Evolutionary conservation across 2,888 invertebrate genomes (phyloP), one percentile per base, ranked within the genome.

Genomic region (Protula sp.): DNA sequence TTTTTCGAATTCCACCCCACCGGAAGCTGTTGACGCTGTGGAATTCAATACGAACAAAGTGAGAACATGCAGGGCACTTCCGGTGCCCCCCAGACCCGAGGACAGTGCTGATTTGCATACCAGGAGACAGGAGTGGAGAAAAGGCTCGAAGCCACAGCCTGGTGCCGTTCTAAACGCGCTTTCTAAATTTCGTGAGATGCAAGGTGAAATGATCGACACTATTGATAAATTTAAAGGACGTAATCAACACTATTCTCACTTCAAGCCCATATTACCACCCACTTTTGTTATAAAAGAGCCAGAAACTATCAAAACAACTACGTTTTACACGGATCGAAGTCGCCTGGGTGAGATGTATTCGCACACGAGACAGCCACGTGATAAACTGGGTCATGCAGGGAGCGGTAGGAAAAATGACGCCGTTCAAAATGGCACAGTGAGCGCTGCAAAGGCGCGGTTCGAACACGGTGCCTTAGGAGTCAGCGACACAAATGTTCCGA

Each of bases 121-220:
- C n/a, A n/a, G n/a, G n/a, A n/a, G n/a, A n/a, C n/a, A 19, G 19
- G 38, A 19, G 9, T 38, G 38, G 57, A 24, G 64, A n/a, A 61
- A 59, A 54, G 57, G 57, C 54, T 64, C 64, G 2, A 64, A 64
- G 51, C 64, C 64, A 4, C 38, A 55, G 9, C 61, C 61, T 27
- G 64, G 64, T 14, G 30, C 59, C 3, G 64, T 64, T 5, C 29
- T 57, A 0, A 30, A 38, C 3, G 61, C 59, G 4, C 29, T 64
- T 55, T 22, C 30, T 24, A 29, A 59, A 38, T 61, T 61, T 51
- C 55, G 61, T 28, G n/a, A 19, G 2, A 3, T 55, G 31, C 38
- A 55, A 31, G 48, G 47, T 5, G 30, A 51, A 53, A 52, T 38
- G 38, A 19, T 14, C 9, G 19, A 38, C 19, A 14, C 38, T 14